Evolutionary conservation across 2,113 vertebrate genomes (phyloP).

Genomic region (Hassar affinis): DNA sequence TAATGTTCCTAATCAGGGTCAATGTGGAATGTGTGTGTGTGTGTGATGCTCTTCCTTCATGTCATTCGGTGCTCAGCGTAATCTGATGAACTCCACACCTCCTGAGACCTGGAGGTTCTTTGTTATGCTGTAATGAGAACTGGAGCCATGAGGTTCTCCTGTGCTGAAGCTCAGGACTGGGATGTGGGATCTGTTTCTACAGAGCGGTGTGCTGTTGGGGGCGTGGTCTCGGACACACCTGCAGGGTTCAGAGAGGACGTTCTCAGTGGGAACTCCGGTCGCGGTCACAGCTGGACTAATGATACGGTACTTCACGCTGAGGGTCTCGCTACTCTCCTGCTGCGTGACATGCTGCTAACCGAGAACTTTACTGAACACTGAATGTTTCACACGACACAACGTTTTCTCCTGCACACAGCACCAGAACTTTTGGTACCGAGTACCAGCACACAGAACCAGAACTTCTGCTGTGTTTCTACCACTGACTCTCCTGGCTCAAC

Average conservation of each 20-base stretch:
- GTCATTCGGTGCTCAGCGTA: background rate
- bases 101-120: background rate
- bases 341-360: conserved; percentile 1
- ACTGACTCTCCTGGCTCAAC: background rate
- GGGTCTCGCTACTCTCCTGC: background rate
- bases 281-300: conserved; percentile 44
- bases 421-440: background rate
- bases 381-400: background rate
- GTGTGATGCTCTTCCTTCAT: background rate
- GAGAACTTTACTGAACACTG: background rate
- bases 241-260: conserved; percentile 31
- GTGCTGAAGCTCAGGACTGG: background rate
- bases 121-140: conserved; percentile 10
- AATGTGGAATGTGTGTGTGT: conserved; percentile 4
- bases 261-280: conserved; percentile 46
- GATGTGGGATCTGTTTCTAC: background rate
- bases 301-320: conserved; percentile 8
- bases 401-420: background rate
- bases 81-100: background rate
- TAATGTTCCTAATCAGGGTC: background rate
- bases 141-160: conserved; percentile 47
- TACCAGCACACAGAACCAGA: background rate
- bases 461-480: too few species aligned
- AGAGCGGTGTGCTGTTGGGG: background rate
- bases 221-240: conserved; percentile 31